phyloP scores from a whole-genome alignment of 1,140 invertebrate genomes.

The Neelides sp. region DNA sequence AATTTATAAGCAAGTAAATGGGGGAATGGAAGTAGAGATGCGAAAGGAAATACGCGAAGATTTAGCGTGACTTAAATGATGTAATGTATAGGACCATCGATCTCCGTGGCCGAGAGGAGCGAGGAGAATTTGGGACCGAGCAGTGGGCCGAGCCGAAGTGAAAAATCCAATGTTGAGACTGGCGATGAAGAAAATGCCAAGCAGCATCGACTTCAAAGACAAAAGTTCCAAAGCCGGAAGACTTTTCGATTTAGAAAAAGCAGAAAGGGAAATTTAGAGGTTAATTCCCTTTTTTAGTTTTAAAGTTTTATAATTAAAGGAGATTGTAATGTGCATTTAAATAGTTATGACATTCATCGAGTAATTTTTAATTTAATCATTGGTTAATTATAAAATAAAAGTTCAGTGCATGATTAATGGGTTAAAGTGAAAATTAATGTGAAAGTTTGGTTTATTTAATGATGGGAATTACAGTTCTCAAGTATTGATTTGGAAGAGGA shows the following conservation, averaged over 20 bases:
- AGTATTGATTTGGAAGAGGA: slow-evolving; percentile 28
- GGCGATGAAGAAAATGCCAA: slow-evolving; percentile 35
- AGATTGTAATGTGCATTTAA: neutral
- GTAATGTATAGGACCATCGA: too few relatives aligned
- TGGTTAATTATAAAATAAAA: too few relatives aligned
- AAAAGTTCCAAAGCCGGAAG: slow-evolving; percentile 84
- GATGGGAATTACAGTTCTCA: too few relatives aligned
- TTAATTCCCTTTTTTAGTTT: slow-evolving; percentile 24
- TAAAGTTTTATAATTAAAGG: neutral
- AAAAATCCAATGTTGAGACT: too few relatives aligned
- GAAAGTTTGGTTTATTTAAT: too few relatives aligned
- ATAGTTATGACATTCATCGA: neutral
- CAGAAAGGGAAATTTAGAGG: slow-evolving; percentile 44
- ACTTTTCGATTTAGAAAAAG: slow-evolving; percentile 78
- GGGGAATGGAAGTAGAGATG: too few relatives aligned
- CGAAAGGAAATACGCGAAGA: too few relatives aligned
- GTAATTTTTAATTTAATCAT: slow-evolving; percentile 2
- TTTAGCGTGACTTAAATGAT: too few relatives aligned
- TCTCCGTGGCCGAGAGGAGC: too few relatives aligned
- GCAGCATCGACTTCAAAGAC: slow-evolving; percentile 70
- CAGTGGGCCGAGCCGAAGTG: slow-evolving; percentile 8
- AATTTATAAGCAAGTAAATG: too few relatives aligned
- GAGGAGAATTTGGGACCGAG: slow-evolving; percentile 21
- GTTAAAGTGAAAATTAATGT: too few relatives aligned
- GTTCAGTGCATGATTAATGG: too few relatives aligned